Percentiles rank a stretch among this genome's conserved stretches.
These are phyloP conservation scores for Lasaia peninsularis DNA, from an alignment of 1,140 invertebrate genomes.

Conservation along the genomic window DNA sequence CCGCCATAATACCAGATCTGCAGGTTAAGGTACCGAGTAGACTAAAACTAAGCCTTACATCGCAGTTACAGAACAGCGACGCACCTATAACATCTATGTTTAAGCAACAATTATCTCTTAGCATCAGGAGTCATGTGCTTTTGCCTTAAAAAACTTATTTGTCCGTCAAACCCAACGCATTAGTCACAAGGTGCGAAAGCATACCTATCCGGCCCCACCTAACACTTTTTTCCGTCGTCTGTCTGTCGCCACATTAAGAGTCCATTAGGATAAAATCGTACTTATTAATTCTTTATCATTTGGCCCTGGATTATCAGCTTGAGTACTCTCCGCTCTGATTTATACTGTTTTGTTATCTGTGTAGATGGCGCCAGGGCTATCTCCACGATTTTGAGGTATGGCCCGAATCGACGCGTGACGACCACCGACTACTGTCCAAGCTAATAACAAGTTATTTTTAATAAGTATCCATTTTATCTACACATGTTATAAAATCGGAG, in stretches of 20 bases:
- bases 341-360: conserved; percentile 26
- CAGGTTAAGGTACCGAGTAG: too few species aligned
- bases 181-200: conserved; percentile 4
- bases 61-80: too few species aligned
- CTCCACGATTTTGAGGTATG: conserved; percentile 29
- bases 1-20: too few species aligned
- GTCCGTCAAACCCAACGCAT: neutral
- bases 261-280: conserved; percentile 43
- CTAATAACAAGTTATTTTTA: neutral
- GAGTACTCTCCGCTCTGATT: conserved; percentile 28
- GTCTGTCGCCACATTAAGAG: conserved; percentile 41
- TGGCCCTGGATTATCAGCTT: conserved; percentile 24
- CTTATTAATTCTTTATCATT: conserved; percentile 47
- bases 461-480: too few species aligned
- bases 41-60: too few species aligned
- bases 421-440: conserved; percentile 21
- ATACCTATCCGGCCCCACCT: neutral
- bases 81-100: too few species aligned
- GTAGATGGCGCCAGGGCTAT: conserved; percentile 34
- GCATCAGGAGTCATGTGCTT: too few species aligned
- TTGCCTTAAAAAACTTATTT: too few species aligned
- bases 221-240: conserved; percentile 7
- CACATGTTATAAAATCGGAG: too few species aligned
- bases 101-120: too few species aligned
- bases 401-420: conserved; percentile 29